Conservation (phyloP, 2,888 invertebrate species). For the Drosophila buzzatii region DNA sequence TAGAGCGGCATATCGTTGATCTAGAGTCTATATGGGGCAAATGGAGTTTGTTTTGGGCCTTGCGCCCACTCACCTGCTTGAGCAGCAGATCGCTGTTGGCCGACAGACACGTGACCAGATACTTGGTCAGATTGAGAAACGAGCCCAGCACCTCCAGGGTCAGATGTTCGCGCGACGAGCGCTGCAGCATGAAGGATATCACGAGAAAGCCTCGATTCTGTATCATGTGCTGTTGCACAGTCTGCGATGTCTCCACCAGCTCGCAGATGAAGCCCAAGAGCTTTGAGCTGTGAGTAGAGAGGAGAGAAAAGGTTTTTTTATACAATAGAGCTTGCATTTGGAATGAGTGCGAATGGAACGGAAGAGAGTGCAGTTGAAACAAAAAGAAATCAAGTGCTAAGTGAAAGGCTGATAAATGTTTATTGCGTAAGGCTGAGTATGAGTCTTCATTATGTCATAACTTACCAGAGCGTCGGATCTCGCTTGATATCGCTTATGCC, state of each 20-base stretch:
- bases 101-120: constrained; percentile 96
- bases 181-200: constrained; percentile 98
- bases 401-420: too few species aligned
- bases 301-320: too few species aligned
- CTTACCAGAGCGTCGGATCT: constrained; percentile 95
- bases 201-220: constrained; percentile 99
- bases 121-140: constrained; percentile 95
- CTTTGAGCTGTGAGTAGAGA: constrained; percentile 90
- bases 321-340: too few species aligned
- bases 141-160: constrained; percentile 97
- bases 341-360: not conserved
- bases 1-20: constrained; percentile 32
- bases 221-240: constrained; percentile 99
- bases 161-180: constrained; percentile 96
- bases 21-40: constrained; percentile 8
- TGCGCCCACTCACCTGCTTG: constrained; percentile 90
- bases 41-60: constrained; percentile 21
- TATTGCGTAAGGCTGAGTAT: too few species aligned
- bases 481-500: constrained; percentile 92
- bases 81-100: constrained; percentile 95
- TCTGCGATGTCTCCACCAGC: constrained; percentile 97
- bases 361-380: not conserved
- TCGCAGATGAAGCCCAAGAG: constrained; percentile 98
- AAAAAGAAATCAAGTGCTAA: too few species aligned
- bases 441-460: constrained; percentile 28